A percentile compares a stretch with the other conserved stretches of the same genome.
Evolutionary conservation across 92 coral and sea anemone genomes (phyloP).

Genomic region (Porites rus): DNA sequence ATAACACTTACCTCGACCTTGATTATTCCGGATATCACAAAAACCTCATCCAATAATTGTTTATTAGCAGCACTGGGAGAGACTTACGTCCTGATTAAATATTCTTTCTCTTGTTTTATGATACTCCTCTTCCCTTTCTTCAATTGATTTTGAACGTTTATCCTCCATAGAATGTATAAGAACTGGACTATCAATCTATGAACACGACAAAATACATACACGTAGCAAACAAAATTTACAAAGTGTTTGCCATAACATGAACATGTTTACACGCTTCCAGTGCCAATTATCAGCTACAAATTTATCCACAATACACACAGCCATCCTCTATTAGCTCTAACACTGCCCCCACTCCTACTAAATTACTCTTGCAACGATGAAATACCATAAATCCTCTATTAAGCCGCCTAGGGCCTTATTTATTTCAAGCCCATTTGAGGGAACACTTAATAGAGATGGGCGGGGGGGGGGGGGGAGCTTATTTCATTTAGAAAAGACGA

Average conservation of each 20-base stretch:
- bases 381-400: no score
- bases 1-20: no score
- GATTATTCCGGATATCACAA: not conserved
- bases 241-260: not conserved
- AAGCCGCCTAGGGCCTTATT: no score
- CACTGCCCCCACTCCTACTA: no score
- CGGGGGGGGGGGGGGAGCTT: no score
- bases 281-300: not conserved
- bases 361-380: no score
- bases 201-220: not conserved
- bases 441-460: no score
- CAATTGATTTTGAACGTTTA: conserved; percentile 95
- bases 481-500: no score
- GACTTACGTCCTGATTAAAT: conserved; percentile 93
- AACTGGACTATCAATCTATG: conserved; percentile 87
- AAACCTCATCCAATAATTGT: not conserved
- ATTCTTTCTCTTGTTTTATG: conserved; percentile 92
- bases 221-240: not conserved
- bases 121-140: conserved; percentile 96
- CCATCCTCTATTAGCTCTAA: no score
- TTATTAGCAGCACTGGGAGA: not conserved
- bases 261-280: not conserved
- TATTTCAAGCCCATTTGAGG: no score
- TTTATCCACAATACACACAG: no score
- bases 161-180: conserved; percentile 83